Base-by-base conservation (phyloP, 2,888 invertebrate species). In the Rhagonycha lutea region DNA sequence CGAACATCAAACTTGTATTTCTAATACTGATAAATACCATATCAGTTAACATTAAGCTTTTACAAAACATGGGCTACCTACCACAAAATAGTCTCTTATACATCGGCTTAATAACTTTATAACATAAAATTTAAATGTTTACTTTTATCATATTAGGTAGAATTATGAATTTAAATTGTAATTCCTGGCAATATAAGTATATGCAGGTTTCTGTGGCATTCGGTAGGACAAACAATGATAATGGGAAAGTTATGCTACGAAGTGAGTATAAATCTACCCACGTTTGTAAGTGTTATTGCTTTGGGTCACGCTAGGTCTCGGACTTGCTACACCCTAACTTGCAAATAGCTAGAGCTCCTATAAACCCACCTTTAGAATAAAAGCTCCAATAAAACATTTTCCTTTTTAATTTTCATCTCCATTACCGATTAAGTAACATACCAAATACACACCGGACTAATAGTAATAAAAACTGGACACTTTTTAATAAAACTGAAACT, bases 211-310 rank as follows among this genome's bases (percentile, higher is more conserved):
- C 84, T 85, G 84, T 84, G 83, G 82, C 82, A 81, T 84, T 84
- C 82, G 82, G 82, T 84, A 83, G 84, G 85, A 85, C 85, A 84
- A 85, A 84, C 85, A 85, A 85, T 86, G 87, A 87, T 86, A 87
- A 86, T 87, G 85, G 84, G 83, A 85, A 84, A 86, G 85, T 86
- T 86, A 87, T 86, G 85, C 83, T 82, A 81, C 81, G 77, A 80
- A 80, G 78, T 77, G 76, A 81, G 83, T 80, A 86, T 87, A 87
- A 87, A 86, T 87, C 86, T 86, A 84, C 82, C 82, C 81, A 83
- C 82, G 82, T 84, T 84, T 83, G 84, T 83, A 85, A 85, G 84
- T 84, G 84, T 85, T 86, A 86, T 84, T 85, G 84, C 83, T 69
- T 78, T 76, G 75, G 83, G 84, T 85, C 86, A 86, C 86, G 85